Base-by-base conservation (phyloP, 2,888 invertebrate species). In the Andrena camellia region DNA sequence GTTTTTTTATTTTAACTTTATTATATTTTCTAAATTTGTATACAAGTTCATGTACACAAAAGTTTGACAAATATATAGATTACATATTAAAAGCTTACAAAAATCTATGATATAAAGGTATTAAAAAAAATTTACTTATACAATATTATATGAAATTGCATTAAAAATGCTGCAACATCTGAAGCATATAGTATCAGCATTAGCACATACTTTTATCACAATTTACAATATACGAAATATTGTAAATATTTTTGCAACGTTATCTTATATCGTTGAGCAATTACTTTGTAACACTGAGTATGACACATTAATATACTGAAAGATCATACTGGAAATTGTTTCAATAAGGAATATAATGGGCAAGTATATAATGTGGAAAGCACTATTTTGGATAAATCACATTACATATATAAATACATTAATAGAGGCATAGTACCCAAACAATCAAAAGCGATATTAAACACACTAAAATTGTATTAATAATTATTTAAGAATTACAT, bases 151-250 rank as follows among this genome's bases (percentile, higher is more conserved):
- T 78, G 73, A 85, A 81, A 67, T 2, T 64, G 31, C 35, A 20
- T 60, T 74, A 66, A 52, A 80, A 84, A 62, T 54, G 52, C 26
- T 79, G 60, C 75, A 75, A 78, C n/a, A n/a, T 20, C 62, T 69
- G 17, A 73, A 76, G 60, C 80, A 68, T 63, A 82, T 20, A 68
- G 69, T 60, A 72, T 67, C 71, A 73, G 23, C 42, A 42, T 42
- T 26, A 57, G 71, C 68, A 80, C 68, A 82, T 76, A 74, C 42
- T 74, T 42, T 77, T 88, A 88, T 87, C 89, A 87, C 87, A 87
- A 85, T 78, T 72, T 73, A 71, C 74, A 80, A 81, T 78, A 70
- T 54, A 48, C 75, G 64, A 77, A 60, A 79, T 78, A 87, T 81
- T 83, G 75, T 67, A 73, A 64, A 70, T 70, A 74, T 50, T 79